phyloP scores from a whole-genome alignment of 2,888 invertebrate species.

The Copidosoma aretas region DNA sequence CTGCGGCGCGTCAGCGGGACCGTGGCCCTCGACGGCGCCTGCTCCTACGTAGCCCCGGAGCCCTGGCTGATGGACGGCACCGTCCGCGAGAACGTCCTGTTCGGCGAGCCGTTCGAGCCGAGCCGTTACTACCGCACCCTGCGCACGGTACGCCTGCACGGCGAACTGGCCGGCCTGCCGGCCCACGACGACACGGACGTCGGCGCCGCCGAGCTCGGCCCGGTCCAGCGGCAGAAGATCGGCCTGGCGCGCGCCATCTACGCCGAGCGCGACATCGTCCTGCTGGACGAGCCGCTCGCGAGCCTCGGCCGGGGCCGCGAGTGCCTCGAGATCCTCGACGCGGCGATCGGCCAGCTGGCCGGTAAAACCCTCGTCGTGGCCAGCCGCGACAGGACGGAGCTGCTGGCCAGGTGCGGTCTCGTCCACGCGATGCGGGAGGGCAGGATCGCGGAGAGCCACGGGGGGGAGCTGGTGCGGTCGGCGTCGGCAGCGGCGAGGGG shows the following conservation, averaged over 20 bases:
- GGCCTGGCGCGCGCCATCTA: constrained; percentile 66
- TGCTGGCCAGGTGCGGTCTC: constrained; percentile 63
- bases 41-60: constrained; percentile 65
- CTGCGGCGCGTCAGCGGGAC: constrained; percentile 59
- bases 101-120: constrained; percentile 66
- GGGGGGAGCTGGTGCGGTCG: constrained; percentile 60
- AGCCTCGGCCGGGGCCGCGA: constrained; percentile 42
- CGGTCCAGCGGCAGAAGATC: constrained; percentile 65
- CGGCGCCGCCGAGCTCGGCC: constrained; percentile 63
- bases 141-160: constrained; percentile 63
- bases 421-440: constrained; percentile 67
- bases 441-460: constrained; percentile 64
- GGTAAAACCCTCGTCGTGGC: constrained; percentile 47
- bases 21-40: constrained; percentile 62
- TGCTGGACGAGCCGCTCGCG: constrained; percentile 49
- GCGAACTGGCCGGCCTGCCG: constrained; percentile 65
- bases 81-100: constrained; percentile 68
- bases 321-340: constrained; percentile 46
- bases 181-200: constrained; percentile 67
- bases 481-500: constrained; percentile 11
- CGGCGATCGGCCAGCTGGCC: constrained; percentile 42
- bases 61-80: constrained; percentile 71
- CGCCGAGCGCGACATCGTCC: constrained; percentile 51
- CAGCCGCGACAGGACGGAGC: constrained; percentile 46
- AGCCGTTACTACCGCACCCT: constrained; percentile 65